Evolutionary conservation across 2,888 invertebrate genomes (phyloP), one percentile per base, ranked within the genome.

Genomic region (Gymnocheta viridis): DNA sequence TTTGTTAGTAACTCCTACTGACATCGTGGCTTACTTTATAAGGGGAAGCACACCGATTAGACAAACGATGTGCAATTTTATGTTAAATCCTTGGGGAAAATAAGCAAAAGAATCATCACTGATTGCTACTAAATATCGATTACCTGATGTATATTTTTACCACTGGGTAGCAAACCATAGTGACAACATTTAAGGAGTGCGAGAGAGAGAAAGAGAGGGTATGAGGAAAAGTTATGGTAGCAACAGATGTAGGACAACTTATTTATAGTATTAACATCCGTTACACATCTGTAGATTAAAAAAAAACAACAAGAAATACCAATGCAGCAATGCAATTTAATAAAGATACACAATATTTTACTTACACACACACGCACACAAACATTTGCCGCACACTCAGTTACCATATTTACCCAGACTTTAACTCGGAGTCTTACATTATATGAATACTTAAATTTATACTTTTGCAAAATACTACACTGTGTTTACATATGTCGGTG

Each of bases 221-320:
- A 12, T 3, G 19, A 19, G 29, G 1, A 17, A 58, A 49, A 69
- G 0, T 9, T 14, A 38, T 62, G 49, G 3, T 62, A 17, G 32
- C 35, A 74, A 54, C 67, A 81, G 60, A 74, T 74, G 74, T 81
- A 67, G 81, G 74, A 69, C 74, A 81, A 60, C 51, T 74, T 81
- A 69, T 81, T 81, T 74, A 74, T 69, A 67, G 51, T 54, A 74
- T 81, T 54, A 51, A 74, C 67, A 62, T 69, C 67, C 81, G 73
- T 80, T 80, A 58, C 24, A 66, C 12, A 49, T 73, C 14, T 66
- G 41, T 27, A 24, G 35, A 38, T 67, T 29, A 10, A 29, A 38
- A 64, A 38, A 69, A n/a, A 56, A 44, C 51, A 64, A 79, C 41
- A 79, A 35, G 27, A 29, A 24, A 35, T 49, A 35, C 14, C 49